Evolutionary conservation across 1,140 invertebrate genomes (phyloP).

Genomic region (Mya arenaria): DNA sequence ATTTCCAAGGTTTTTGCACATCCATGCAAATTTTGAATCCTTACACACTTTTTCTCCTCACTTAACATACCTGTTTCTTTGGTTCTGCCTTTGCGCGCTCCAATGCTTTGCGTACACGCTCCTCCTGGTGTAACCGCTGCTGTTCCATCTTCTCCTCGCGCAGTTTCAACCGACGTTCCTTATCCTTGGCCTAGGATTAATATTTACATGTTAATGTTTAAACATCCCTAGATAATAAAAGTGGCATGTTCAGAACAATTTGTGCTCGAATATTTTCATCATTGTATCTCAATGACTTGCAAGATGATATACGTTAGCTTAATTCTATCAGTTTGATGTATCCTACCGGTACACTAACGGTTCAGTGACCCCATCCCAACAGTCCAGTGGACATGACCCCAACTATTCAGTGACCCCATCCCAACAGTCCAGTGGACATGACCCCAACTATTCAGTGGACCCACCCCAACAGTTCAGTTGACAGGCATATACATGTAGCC

Average conservation of each 20-base stretch:
- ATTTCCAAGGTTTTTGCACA: too few species aligned
- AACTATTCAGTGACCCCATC: too few species aligned
- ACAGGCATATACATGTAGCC: too few species aligned
- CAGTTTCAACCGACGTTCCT: slow-evolving; percentile 80
- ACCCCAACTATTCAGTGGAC: too few species aligned
- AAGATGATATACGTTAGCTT: too few species aligned
- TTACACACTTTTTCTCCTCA: too few species aligned
- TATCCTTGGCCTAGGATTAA: slow-evolving; percentile 79
- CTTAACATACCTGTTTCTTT: slow-evolving; percentile 78
- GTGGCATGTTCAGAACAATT: background rate
- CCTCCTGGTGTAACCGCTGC: slow-evolving; percentile 80
- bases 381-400: too few species aligned
- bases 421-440: too few species aligned
- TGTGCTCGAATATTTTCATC: too few species aligned
- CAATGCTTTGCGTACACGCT: slow-evolving; percentile 78
- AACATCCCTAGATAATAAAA: background rate
- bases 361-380: background rate
- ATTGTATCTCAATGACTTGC: too few species aligned
- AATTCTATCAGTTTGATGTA: background rate
- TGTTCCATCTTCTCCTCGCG: slow-evolving; percentile 80
- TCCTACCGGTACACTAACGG: background rate
- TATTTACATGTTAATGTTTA: background rate
- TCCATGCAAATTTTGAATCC: too few species aligned
- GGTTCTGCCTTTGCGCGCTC: slow-evolving; percentile 81
- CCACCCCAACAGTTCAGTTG: too few species aligned